Evolutionary conservation across 2,113 vertebrate species (phyloP).

Genomic region (Ancistrus triradiatus): DNA sequence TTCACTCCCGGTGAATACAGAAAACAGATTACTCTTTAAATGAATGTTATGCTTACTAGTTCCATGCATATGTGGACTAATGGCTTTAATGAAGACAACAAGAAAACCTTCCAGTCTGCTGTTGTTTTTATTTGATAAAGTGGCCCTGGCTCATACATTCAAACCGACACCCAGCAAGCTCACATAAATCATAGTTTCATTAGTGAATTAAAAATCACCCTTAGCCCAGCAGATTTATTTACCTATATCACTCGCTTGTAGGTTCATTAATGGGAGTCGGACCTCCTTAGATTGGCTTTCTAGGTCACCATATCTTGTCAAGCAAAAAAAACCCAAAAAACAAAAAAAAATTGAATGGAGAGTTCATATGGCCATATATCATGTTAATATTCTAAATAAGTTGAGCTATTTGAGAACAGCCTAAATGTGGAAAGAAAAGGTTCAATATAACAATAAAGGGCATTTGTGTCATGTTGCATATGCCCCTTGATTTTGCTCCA

Average conservation of each 20-base stretch:
- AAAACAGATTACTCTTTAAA: too few relatives aligned
- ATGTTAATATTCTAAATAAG: neutral
- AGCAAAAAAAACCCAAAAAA: slow-evolving; percentile 23
- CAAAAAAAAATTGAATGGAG: too few relatives aligned
- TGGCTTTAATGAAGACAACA: too few relatives aligned
- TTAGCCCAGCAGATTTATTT: slow-evolving; percentile 45
- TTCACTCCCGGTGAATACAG: too few relatives aligned
- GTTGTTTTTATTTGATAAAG: slow-evolving; percentile 51
- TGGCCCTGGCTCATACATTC: slow-evolving; percentile 42
- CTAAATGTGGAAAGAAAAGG: too few relatives aligned
- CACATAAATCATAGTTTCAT: slow-evolving; percentile 61
- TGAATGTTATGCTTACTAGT: too few relatives aligned
- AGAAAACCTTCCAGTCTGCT: slow-evolving; percentile 34
- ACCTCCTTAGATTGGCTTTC: slow-evolving; percentile 38
- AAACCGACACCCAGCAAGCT: slow-evolving; percentile 26
- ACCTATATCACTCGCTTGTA: slow-evolving; percentile 25
- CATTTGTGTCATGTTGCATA: slow-evolving; percentile 35
- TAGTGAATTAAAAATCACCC: slow-evolving; percentile 49
- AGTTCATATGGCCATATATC: slow-evolving; percentile 23
- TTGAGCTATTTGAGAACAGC: too few relatives aligned
- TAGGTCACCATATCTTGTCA: slow-evolving; percentile 44
- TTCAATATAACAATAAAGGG: neutral
- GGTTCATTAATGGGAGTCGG: slow-evolving; percentile 45
- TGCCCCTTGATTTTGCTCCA: slow-evolving; percentile 45
- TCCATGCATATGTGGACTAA: too few relatives aligned